Evolutionary conservation across 2,888 invertebrate genomes (phyloP).

Genomic region (Lasioglossum calceatum): DNA sequence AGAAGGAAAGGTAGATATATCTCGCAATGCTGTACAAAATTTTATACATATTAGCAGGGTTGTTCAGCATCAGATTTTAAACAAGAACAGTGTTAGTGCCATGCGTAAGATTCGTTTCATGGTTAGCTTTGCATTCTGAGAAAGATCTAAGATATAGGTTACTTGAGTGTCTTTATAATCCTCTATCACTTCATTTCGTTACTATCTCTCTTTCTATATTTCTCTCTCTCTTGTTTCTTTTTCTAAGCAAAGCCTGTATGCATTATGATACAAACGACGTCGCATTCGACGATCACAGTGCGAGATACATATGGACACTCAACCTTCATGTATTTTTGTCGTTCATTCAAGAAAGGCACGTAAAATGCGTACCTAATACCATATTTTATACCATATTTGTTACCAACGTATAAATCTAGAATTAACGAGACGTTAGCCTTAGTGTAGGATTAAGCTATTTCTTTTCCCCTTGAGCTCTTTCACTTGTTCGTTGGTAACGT

Average conservation of each 20-base stretch:
- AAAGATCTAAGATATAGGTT: slow-evolving; percentile 49
- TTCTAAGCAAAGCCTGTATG: slow-evolving; percentile 35
- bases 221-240: slow-evolving; percentile 29
- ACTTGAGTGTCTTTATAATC: slow-evolving; percentile 60
- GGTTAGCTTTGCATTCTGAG: slow-evolving; percentile 49
- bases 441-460: slow-evolving; percentile 74
- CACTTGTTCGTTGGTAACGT: slow-evolving; percentile 69
- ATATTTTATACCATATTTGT: slow-evolving; percentile 83
- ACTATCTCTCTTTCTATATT: not conserved
- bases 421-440: slow-evolving; percentile 74
- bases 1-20: slow-evolving; percentile 52
- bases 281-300: slow-evolving; percentile 42
- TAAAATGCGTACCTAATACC: slow-evolving; percentile 70
- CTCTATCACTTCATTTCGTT: slow-evolving; percentile 32
- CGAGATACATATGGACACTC: slow-evolving; percentile 37
- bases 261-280: slow-evolving; percentile 37
- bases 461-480: slow-evolving; percentile 49
- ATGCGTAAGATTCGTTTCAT: slow-evolving; percentile 73
- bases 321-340: slow-evolving; percentile 49
- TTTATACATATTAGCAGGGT: slow-evolving; percentile 75
- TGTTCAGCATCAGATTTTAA: slow-evolving; percentile 60
- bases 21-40: slow-evolving; percentile 74
- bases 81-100: slow-evolving; percentile 67
- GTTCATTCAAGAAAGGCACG: slow-evolving; percentile 42
- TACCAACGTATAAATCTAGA: slow-evolving; percentile 81